Evolutionary conservation across 2,113 vertebrate species (phyloP).

Genomic region (Takifugu flavidus): DNA sequence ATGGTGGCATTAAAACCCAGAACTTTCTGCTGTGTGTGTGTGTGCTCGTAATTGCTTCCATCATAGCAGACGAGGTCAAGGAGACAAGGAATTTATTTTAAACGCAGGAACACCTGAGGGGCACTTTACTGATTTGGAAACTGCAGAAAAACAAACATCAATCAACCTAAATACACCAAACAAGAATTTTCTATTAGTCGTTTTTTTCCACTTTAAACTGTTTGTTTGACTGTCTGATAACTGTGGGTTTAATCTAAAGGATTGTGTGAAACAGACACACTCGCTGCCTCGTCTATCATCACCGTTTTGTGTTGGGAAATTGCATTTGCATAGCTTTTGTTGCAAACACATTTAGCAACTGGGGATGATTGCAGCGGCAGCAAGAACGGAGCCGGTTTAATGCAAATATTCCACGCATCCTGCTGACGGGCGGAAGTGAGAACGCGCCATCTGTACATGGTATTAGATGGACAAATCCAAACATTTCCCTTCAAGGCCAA

Average conservation of each 20-base stretch:
- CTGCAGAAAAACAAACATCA: background rate
- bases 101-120: background rate
- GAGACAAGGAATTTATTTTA: too few species aligned
- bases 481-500: too few species aligned
- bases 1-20: too few species aligned
- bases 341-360: background rate
- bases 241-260: background rate
- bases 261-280: background rate
- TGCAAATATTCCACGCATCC: too few species aligned
- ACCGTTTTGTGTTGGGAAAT: background rate
- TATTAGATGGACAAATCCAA: too few species aligned
- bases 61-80: too few species aligned
- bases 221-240: background rate
- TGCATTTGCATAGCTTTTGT: conserved; percentile 6
- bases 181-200: conserved; percentile 1
- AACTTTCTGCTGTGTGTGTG: too few species aligned
- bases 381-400: background rate
- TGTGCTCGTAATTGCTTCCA: too few species aligned
- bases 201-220: background rate
- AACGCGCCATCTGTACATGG: too few species aligned
- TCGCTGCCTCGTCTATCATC: background rate
- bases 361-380: conserved; percentile 4
- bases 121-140: background rate
- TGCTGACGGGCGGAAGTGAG: too few species aligned
- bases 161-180: conserved; percentile 1